phyloP scores from a whole-genome alignment of 1,140 invertebrate species.

The Onthophagus taurus region DNA sequence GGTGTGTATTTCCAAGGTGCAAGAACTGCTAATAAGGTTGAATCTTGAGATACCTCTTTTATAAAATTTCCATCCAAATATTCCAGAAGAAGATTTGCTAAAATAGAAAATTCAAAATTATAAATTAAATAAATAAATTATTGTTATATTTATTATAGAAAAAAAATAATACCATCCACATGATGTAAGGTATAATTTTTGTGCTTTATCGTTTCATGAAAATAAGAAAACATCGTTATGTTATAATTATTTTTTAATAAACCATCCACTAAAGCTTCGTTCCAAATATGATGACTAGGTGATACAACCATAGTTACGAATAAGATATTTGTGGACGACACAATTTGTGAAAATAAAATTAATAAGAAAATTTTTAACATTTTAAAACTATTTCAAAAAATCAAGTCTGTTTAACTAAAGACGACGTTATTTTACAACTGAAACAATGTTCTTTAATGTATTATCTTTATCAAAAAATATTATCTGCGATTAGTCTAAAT shows the following conservation, averaged over 20 bases:
- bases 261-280: conserved; percentile 16
- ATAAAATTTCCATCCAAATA: not conserved
- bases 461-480: too few species aligned
- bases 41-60: not conserved
- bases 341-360: not conserved
- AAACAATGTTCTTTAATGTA: too few species aligned
- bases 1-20: not conserved
- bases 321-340: not conserved
- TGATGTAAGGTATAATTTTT: not conserved
- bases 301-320: conserved; percentile 4
- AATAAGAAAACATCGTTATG: conserved; percentile 17
- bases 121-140: not conserved
- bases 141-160: not conserved
- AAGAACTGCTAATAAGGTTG: not conserved
- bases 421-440: too few species aligned
- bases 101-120: too few species aligned
- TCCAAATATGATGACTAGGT: conserved; percentile 25
- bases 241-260: conserved; percentile 20
- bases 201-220: not conserved
- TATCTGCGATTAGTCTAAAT: too few species aligned
- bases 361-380: too few species aligned
- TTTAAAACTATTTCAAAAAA: too few species aligned
- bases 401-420: too few species aligned
- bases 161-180: not conserved
- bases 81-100: not conserved